Evolutionary conservation across 2,113 vertebrate species (phyloP), one percentile per base, ranked within the genome.

Genomic region (Crotalus horridus): DNA sequence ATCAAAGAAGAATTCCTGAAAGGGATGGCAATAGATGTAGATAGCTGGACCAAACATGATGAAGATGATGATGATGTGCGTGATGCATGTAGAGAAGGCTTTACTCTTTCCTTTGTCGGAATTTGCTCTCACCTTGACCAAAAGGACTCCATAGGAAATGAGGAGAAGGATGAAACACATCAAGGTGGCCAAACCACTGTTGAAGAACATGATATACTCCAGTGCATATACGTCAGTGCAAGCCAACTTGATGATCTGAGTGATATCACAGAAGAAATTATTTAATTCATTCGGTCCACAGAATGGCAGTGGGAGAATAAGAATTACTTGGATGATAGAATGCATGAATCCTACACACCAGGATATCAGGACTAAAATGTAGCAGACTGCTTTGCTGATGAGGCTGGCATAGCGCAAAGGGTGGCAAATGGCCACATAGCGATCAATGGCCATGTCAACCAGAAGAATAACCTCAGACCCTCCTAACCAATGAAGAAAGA

Each of bases 261-360:
- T 94, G 59, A 96, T 93, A 55, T 97, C 96, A 89, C 95, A 97
- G 86, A 95, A 97, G 56, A 96, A 96, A 29, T 95, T 92, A 43
- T 91, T 96, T 15, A 97, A 94, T 26, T 96, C 87, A 43, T 95
- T 96, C 29, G 85, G 92, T 6, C 90, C 94, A 88, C 94, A 96
- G 87, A 95, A 97, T 0, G 74, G 90, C 55, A 96, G 90, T 5
- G 39, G 92, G 55, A 94, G 94, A 11, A 95, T 91, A 33, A 96
- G 85, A 39, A 64, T 46, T 1, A 92, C 94, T 39, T 96, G 69
- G n/a, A 93, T 87, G 11, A 91, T 81, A n/a, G 94, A 95, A 0
- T 95, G 91, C 39, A 95, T 10, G 29, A 87, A 92, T 1, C 91
- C 93, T 3, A 94, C 0, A 7, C 90, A 24, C 24, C 89, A 90